These are phyloP conservation scores for Okamejei kenojei DNA, from an alignment of 2,797 vertebrate genomes.

Conservation along the genomic window DNA sequence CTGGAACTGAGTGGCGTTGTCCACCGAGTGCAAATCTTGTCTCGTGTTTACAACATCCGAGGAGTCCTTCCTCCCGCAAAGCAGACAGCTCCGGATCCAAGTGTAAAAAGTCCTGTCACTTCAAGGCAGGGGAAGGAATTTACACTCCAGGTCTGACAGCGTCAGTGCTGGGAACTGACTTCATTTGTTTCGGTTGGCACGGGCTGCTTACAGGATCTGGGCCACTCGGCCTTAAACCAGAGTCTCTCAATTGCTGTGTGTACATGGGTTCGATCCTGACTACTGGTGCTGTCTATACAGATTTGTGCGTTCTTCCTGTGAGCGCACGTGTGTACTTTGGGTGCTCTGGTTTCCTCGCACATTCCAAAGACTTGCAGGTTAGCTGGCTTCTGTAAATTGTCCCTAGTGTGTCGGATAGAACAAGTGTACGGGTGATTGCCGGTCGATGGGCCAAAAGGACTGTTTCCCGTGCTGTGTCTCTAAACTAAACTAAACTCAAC, in stretches of 20 bases:
- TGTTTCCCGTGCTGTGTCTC: too few relatives aligned
- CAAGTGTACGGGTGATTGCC: too few relatives aligned
- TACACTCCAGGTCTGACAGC: background rate
- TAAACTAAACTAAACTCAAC: slow-evolving; percentile 22
- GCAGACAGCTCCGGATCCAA: background rate
- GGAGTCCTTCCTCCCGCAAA: slow-evolving; percentile 1
- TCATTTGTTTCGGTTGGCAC: slow-evolving; percentile 17
- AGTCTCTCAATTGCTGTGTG: slow-evolving; percentile 25
- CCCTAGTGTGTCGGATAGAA: too few relatives aligned
- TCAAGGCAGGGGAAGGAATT: background rate
- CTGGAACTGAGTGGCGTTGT: background rate
- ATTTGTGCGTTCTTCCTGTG: too few relatives aligned
- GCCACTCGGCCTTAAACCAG: background rate
- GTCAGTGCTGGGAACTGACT: background rate
- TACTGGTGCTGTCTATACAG: too few relatives aligned
- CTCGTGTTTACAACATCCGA: background rate
- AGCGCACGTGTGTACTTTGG: too few relatives aligned
- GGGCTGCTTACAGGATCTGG: background rate
- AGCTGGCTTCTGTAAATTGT: too few relatives aligned
- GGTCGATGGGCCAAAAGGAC: too few relatives aligned
- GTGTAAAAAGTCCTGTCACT: background rate
- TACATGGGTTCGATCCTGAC: background rate
- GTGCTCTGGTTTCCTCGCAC: too few relatives aligned
- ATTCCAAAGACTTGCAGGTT: too few relatives aligned
- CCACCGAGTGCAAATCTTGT: background rate